Percentiles rank a stretch among this genome's conserved stretches.
phyloP scores from a whole-genome alignment of 2,888 invertebrate genomes.

The Leptinotarsa juncta region DNA sequence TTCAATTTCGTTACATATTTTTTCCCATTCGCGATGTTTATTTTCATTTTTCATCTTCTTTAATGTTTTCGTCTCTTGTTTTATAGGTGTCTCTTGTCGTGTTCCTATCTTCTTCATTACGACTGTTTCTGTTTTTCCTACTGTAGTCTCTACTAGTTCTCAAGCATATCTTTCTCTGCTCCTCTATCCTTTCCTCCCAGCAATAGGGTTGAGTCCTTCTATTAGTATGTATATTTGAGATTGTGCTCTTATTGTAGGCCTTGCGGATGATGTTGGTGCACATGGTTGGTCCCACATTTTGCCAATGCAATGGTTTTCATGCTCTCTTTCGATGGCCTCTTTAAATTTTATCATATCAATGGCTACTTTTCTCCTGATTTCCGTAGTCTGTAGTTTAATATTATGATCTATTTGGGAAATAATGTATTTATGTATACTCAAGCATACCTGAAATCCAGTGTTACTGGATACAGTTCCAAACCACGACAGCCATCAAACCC shows the following conservation, averaged over 20 bases:
- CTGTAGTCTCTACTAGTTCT: not conserved
- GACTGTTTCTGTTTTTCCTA: not conserved
- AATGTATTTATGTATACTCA: not conserved
- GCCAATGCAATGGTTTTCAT: not conserved
- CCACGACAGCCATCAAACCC: too few species aligned
- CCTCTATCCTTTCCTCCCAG: not conserved
- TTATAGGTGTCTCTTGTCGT: not conserved
- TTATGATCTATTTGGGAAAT: not conserved
- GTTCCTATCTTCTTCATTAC: not conserved
- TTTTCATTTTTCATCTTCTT: not conserved
- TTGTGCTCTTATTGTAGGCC: not conserved
- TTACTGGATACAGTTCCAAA: too few species aligned
- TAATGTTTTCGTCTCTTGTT: not conserved
- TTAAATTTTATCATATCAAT: not conserved
- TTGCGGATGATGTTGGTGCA: not conserved
- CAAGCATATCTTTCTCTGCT: not conserved
- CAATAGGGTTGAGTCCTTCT: conserved; percentile 3
- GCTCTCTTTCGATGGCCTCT: not conserved
- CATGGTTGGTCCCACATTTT: not conserved
- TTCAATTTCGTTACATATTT: not conserved
- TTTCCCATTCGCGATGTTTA: conserved; percentile 23
- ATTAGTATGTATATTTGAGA: not conserved
- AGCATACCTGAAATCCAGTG: too few species aligned
- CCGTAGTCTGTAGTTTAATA: too few species aligned
- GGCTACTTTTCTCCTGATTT: not conserved